Conservation (phyloP, 2,797 vertebrate species). For the Phoebastria nigripes region DNA sequence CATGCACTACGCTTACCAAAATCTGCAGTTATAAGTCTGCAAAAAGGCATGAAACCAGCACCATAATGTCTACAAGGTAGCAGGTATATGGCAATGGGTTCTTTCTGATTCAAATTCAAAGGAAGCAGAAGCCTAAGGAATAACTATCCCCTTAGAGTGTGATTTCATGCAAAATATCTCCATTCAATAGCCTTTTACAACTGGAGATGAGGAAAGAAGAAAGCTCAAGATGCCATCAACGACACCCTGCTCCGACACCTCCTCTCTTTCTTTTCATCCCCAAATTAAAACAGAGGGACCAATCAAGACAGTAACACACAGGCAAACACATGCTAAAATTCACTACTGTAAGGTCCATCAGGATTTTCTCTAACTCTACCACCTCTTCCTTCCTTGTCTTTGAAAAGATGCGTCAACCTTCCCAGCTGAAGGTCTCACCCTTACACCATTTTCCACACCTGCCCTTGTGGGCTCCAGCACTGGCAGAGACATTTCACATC, state of each 20-base stretch:
- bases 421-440: neutral
- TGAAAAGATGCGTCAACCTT: neutral
- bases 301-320: neutral
- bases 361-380: neutral
- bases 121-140: neutral
- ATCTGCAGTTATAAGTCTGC: neutral
- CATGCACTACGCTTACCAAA: rapidly evolving
- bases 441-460: neutral
- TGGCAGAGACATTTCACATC: neutral
- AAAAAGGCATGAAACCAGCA: neutral
- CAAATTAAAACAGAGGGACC: neutral
- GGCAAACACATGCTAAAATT: neutral
- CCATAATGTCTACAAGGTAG: rapidly evolving
- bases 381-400: neutral
- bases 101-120: neutral
- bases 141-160: neutral
- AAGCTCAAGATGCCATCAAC: neutral
- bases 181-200: neutral
- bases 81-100: rapidly evolving
- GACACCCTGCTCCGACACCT: neutral
- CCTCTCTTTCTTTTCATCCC: neutral
- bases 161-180: neutral
- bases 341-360: rapidly evolving
- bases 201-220: neutral
- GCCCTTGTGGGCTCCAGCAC: neutral